Conservation (phyloP, 2,888 invertebrate species). For the Polymixis lichenea region DNA sequence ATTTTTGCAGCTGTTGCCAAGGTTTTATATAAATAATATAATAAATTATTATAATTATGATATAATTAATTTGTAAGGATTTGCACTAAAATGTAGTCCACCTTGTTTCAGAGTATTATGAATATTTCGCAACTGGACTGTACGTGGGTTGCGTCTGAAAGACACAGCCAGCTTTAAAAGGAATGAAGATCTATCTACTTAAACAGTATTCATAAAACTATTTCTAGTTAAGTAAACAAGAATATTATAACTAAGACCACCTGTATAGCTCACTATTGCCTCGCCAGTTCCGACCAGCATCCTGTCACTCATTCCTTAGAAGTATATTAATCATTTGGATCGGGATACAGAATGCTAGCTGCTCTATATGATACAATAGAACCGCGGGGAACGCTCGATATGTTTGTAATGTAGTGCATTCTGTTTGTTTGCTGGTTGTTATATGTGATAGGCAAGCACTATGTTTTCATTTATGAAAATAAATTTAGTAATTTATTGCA, state of each 20-base stretch:
- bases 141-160: constrained; percentile 78
- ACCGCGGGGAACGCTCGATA: constrained; percentile 47
- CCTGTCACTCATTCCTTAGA: constrained; percentile 58
- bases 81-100: constrained; percentile 10
- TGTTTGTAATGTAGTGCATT: constrained; percentile 53
- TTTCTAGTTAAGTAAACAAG: constrained; percentile 81
- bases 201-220: constrained; percentile 89
- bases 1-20: constrained; percentile 49
- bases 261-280: constrained; percentile 81
- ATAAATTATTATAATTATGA: constrained; percentile 22
- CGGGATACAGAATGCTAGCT: constrained; percentile 32
- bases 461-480: constrained; percentile 70
- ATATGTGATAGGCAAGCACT: constrained; percentile 70
- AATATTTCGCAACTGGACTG: constrained; percentile 78
- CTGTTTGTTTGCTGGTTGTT: constrained; percentile 71
- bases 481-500: constrained; percentile 74
- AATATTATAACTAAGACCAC: constrained; percentile 76
- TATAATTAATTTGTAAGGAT: constrained; percentile 15
- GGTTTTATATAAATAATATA: constrained; percentile 25
- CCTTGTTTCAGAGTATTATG: constrained; percentile 82
- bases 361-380: constrained; percentile 34
- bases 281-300: constrained; percentile 76
- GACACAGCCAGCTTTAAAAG: constrained; percentile 81
- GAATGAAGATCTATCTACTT: constrained; percentile 88
- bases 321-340: constrained; percentile 34